Conservation (phyloP, 2,113 vertebrate genomes). For the Mungos mungo region DNA sequence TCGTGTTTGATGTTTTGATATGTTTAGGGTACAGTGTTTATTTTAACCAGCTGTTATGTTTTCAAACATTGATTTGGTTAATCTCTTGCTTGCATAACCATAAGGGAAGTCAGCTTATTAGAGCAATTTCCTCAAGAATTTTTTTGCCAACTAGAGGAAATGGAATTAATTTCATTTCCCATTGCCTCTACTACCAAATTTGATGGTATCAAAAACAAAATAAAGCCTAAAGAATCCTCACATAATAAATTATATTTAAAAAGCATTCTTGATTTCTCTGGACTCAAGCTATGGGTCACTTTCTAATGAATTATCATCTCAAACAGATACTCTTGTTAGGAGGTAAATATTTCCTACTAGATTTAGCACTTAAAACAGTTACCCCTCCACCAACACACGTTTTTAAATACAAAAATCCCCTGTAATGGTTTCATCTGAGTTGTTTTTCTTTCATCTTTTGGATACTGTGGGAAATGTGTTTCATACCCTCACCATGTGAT, state of each 20-base stretch:
- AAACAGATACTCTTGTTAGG: background rate
- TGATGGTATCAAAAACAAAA: background rate
- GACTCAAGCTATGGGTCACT: background rate
- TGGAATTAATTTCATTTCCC: background rate
- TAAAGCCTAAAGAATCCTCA: background rate
- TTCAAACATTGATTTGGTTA: background rate
- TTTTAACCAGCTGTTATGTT: background rate
- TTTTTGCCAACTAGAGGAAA: background rate
- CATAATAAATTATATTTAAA: background rate
- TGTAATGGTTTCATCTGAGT: background rate
- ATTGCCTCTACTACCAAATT: background rate
- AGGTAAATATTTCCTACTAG: background rate
- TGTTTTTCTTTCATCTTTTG: conserved; percentile 48
- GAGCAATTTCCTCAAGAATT: conserved; percentile 10
- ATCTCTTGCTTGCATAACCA: background rate
- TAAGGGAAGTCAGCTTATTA: background rate
- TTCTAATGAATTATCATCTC: background rate
- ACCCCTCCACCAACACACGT: background rate
- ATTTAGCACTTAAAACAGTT: background rate
- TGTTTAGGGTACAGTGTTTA: background rate
- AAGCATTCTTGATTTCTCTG: background rate
- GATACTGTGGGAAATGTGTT: background rate
- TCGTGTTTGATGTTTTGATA: background rate
- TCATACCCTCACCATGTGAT: background rate
- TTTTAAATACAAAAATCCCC: background rate